These are phyloP conservation scores for Bactericera cockerelli DNA, from an alignment of 1,140 invertebrate species.

Conservation along the genomic window DNA sequence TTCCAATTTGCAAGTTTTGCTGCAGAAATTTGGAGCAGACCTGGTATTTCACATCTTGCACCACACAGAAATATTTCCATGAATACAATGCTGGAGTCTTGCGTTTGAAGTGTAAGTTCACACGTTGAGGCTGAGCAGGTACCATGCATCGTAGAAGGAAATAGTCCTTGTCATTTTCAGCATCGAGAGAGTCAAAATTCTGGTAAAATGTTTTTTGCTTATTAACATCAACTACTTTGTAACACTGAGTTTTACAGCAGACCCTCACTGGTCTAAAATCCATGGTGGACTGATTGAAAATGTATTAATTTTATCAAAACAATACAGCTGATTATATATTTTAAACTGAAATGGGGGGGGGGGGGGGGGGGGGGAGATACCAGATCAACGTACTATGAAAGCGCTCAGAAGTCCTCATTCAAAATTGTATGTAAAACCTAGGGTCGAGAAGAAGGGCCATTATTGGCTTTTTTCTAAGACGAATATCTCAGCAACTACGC, in stretches of 20 bases:
- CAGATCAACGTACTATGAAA: background rate
- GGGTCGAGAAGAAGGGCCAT: background rate
- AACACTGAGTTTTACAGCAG: background rate
- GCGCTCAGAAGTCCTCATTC: background rate
- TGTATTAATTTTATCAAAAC: background rate
- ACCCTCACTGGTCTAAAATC: background rate
- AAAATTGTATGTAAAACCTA: too few relatives aligned
- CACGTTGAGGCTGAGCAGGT: background rate
- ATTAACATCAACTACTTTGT: background rate
- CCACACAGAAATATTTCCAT: background rate
- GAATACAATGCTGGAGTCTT: background rate
- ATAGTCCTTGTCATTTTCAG: background rate
- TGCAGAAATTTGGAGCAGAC: background rate
- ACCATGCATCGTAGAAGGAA: background rate
- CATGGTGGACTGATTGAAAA: background rate
- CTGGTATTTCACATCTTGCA: background rate
- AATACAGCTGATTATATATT: background rate
- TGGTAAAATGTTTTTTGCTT: background rate
- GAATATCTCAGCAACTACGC: too few relatives aligned
- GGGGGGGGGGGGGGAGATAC: background rate
- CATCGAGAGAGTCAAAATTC: background rate
- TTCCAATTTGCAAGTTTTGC: conserved; percentile 8
- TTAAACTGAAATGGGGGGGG: background rate
- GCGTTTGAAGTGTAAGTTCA: background rate
- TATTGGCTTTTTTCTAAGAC: background rate